These are phyloP conservation scores for Drosophila equinoxialis DNA, from an alignment of 1,140 invertebrate genomes.

Conservation along the genomic window DNA sequence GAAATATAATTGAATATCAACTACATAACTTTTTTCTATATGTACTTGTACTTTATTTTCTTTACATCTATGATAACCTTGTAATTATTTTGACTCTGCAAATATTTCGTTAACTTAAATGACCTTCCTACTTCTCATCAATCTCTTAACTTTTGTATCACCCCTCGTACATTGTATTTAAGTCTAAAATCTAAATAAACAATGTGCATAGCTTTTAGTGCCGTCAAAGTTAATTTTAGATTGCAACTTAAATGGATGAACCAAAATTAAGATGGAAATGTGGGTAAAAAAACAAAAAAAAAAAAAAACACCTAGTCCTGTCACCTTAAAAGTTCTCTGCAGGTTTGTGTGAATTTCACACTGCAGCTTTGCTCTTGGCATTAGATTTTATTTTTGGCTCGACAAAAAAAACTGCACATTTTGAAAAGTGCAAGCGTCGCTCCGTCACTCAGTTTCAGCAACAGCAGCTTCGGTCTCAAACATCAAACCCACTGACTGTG, in stretches of 20 bases:
- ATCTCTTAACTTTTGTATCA: too few species aligned
- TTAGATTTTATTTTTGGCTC: neutral
- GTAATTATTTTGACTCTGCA: too few species aligned
- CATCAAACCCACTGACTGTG: neutral
- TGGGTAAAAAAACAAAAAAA: neutral
- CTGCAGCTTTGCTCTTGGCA: neutral
- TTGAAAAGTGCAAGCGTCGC: constrained; percentile 2
- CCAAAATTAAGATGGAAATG: neutral
- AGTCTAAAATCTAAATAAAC: too few species aligned
- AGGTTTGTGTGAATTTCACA: neutral
- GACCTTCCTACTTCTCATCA: too few species aligned
- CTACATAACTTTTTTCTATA: neutral
- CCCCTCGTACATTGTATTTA: too few species aligned
- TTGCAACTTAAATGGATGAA: too few species aligned
- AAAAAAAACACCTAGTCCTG: neutral
- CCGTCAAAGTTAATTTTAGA: too few species aligned
- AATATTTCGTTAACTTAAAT: too few species aligned
- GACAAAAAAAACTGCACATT: neutral
- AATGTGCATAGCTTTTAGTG: too few species aligned
- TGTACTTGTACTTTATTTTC: too few species aligned
- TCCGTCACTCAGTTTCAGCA: constrained; percentile 7
- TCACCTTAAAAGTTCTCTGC: neutral
- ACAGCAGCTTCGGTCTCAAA: neutral
- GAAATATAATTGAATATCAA: neutral
- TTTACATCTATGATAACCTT: too few species aligned